Evolutionary conservation across 2,888 invertebrate genomes (phyloP).

Genomic region (Hymenopus coronatus): DNA sequence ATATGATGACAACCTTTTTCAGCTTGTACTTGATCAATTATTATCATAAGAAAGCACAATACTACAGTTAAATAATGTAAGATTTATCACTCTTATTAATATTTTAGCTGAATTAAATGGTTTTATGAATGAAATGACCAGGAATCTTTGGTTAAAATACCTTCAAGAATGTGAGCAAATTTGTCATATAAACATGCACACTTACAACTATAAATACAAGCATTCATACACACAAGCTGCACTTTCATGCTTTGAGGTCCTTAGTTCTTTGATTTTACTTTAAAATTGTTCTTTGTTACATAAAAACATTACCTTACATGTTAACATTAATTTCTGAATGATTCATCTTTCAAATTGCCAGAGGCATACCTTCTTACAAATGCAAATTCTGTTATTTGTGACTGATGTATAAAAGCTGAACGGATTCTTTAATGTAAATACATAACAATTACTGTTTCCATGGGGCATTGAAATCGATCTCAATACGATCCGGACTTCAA

Average conservation of each 20-base stretch:
- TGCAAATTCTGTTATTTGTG: too few relatives aligned
- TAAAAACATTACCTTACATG: too few relatives aligned
- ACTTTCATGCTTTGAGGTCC: not conserved
- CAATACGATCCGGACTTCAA: too few relatives aligned
- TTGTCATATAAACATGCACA: not conserved
- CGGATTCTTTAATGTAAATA: too few relatives aligned
- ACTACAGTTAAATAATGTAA: not conserved
- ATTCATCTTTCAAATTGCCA: too few relatives aligned
- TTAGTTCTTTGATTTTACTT: not conserved
- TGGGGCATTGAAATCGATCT: too few relatives aligned
- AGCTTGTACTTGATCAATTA: not conserved
- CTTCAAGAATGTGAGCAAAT: not conserved
- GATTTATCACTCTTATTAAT: not conserved
- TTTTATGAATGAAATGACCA: not conserved
- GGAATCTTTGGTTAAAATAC: not conserved
- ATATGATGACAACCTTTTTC: too few relatives aligned
- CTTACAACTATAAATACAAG: not conserved
- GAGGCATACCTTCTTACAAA: too few relatives aligned
- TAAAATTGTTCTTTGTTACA: too few relatives aligned
- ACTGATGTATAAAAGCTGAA: too few relatives aligned
- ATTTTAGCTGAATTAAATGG: not conserved
- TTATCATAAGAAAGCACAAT: not conserved
- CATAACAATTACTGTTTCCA: too few relatives aligned
- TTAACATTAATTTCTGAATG: too few relatives aligned
- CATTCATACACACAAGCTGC: not conserved